Evolutionary conservation across 2,113 vertebrate genomes (phyloP).

Genomic region (Corythornis cristatus): DNA sequence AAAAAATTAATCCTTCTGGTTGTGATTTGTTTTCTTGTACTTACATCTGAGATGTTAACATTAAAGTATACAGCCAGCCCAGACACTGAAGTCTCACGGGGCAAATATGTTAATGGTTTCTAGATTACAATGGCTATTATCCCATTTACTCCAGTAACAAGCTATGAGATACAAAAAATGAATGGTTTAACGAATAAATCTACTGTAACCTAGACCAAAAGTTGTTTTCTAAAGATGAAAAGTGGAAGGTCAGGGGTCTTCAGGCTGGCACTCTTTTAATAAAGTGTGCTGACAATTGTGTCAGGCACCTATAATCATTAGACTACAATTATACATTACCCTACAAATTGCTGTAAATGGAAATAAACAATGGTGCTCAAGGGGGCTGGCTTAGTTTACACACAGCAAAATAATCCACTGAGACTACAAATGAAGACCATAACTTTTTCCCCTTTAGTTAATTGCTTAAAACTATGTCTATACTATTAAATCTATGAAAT

Average conservation of each 20-base stretch:
- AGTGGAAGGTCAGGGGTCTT: background rate
- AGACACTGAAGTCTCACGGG: background rate
- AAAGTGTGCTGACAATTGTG: background rate
- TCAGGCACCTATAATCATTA: background rate
- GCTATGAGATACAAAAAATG: background rate
- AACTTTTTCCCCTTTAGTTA: background rate
- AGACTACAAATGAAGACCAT: background rate
- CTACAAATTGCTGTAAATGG: background rate
- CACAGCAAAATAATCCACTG: background rate
- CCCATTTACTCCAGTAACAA: background rate
- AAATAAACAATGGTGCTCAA: background rate
- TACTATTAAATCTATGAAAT: background rate
- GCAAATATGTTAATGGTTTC: conserved; percentile 12
- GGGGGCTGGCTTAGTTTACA: background rate
- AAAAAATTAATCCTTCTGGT: background rate
- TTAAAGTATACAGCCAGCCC: background rate
- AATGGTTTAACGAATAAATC: background rate
- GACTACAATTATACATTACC: background rate
- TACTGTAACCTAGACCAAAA: background rate
- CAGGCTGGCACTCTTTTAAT: background rate
- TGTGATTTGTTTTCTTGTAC: background rate
- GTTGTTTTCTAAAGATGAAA: background rate
- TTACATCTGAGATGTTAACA: background rate
- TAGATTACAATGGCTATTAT: conserved; percentile 2
- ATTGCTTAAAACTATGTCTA: background rate